These are phyloP conservation scores for Platycheirus albimanus DNA, from an alignment of 2,888 invertebrate species.

Conservation along the genomic window DNA sequence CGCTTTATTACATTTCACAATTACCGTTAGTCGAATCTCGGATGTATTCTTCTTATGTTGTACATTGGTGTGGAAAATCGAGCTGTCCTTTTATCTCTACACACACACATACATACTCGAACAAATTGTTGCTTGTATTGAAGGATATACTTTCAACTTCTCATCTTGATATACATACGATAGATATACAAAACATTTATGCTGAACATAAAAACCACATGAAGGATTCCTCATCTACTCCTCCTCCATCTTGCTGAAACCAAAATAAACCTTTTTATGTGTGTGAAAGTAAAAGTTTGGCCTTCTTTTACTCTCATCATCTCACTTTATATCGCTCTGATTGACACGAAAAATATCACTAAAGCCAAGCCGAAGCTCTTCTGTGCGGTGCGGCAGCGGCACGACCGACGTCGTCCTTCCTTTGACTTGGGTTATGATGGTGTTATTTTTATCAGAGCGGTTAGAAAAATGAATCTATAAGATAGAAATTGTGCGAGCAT, in stretches of 20 bases:
- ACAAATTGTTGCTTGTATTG: conserved; percentile 22
- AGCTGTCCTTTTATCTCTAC: conserved; percentile 16
- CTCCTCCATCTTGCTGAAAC: conserved; percentile 33
- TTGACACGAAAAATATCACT: conserved; percentile 71
- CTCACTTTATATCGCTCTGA: conserved; percentile 62
- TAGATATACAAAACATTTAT: too few relatives aligned
- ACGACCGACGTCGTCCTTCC: conserved; percentile 17
- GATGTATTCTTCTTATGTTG: neutral
- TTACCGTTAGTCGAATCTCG: neutral
- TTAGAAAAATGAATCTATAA: conserved; percentile 43
- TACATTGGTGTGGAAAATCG: neutral
- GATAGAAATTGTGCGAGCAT: conserved; percentile 42
- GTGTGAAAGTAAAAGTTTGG: conserved; percentile 44
- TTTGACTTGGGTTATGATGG: conserved; percentile 45
- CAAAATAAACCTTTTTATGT: conserved; percentile 62
- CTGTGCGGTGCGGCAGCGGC: too few relatives aligned
- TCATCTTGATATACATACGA: neutral
- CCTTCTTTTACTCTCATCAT: conserved; percentile 47
- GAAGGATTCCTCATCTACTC: conserved; percentile 15
- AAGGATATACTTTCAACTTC: conserved; percentile 31
- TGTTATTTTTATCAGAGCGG: conserved; percentile 61
- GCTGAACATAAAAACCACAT: conserved; percentile 20
- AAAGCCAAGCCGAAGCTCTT: conserved; percentile 32
- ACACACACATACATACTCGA: neutral
- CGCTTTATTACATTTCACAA: conserved; percentile 5